Evolutionary conservation across 2,888 invertebrate species (phyloP), one percentile per base, ranked within the genome.

Genomic region (Phania funesta): DNA sequence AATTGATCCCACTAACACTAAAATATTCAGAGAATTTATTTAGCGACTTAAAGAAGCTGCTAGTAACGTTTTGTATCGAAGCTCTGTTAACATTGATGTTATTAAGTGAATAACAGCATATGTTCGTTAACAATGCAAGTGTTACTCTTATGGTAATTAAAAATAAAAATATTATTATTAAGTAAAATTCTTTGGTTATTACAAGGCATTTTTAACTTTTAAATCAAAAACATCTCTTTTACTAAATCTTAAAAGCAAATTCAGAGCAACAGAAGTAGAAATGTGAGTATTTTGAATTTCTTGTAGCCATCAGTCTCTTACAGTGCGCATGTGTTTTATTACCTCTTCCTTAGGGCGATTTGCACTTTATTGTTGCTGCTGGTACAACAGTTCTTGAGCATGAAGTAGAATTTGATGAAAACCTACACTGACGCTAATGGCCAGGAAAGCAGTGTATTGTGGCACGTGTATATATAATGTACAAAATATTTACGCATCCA

Each of bases 391-490:
- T n/a, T n/a, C n/a, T 68, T 50, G 0, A 73, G 56, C 38, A 64
- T 81, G 41, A 73, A 65, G 67, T 44, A 73, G 48, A 81, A 71
- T 77, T 77, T 82, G 78, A 82, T 58, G 78, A 71, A 76, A 76
- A 73, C 80, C 80, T n/a, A n/a, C 83, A 83, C 80, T 83, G 83
- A 80, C 80, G 80, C 80, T 80, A 76, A 79, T 80, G 78, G 78
- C 74, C 78, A 58, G 62, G 75, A 67, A 68, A 79, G 79, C 58
- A 73, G 68, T 77, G 79, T 74, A 52, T 70, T 84, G 84, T 84
- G 82, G 77, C 84, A 85, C 84, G 85, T 85, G 85, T 85, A 85
- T 88, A 89, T 84, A 89, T 89, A 16, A 16, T 16, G 78, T 75
- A 82, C 78, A 64, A 58, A n/a, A n/a, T n/a, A n/a, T n/a, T n/a